These are phyloP conservation scores for Anisognathus igniventris DNA, from an alignment of 2,797 vertebrate genomes.

Conservation along the genomic window DNA sequence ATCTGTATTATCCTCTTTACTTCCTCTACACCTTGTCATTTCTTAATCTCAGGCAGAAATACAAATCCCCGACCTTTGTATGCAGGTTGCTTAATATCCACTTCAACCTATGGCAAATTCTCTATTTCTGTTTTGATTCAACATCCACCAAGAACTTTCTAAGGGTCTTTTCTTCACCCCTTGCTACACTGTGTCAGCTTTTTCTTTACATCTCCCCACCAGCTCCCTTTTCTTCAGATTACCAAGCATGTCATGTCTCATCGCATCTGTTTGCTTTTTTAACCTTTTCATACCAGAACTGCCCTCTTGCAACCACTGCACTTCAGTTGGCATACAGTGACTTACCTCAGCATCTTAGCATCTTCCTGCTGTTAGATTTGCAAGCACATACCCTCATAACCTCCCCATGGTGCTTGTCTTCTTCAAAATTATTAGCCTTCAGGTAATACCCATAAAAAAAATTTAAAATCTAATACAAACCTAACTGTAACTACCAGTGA, in stretches of 20 bases:
- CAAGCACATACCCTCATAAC: not conserved
- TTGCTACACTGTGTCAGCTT: not conserved
- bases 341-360: not conserved
- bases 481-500: not conserved
- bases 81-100: not conserved
- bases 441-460: not conserved
- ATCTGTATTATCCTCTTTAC: not conserved
- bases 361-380: not conserved
- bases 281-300: not conserved
- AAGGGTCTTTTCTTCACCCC: not conserved
- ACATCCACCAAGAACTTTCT: not conserved
- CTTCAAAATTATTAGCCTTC: not conserved
- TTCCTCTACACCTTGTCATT: constrained; percentile 1
- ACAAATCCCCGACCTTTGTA: not conserved
- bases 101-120: not conserved
- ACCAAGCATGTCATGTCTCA: not conserved
- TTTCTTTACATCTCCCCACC: not conserved
- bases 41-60: constrained; percentile 20
- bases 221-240: not conserved
- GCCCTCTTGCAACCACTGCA: not conserved
- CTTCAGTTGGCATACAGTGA: not conserved
- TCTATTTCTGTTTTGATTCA: not conserved
- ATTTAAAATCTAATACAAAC: not conserved
- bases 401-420: not conserved
- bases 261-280: not conserved